Evolutionary conservation across 1,140 invertebrate species (phyloP).

Genomic region (Atta colombica): DNA sequence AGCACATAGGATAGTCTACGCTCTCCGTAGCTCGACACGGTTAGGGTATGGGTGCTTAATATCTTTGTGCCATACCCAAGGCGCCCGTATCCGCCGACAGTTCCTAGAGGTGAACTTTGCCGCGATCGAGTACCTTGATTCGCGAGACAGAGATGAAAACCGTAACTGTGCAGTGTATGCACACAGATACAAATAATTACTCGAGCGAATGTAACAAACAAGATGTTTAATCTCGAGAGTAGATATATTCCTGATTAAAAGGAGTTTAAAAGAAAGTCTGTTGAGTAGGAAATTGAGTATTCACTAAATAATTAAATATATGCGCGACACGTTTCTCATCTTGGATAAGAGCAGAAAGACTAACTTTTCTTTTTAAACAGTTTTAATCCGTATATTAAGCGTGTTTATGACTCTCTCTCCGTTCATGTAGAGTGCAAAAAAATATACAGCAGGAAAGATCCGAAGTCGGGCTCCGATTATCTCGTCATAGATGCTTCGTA

Average conservation of each 20-base stretch:
- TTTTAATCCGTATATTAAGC: background rate
- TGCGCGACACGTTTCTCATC: background rate
- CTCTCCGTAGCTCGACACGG: slow-evolving; percentile 67
- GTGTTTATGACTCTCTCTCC: no score
- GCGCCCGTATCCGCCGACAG: slow-evolving; percentile 68
- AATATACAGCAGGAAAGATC: slow-evolving; percentile 32
- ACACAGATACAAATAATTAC: slow-evolving; percentile 29
- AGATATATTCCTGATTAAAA: background rate
- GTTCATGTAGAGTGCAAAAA: slow-evolving; percentile 15
- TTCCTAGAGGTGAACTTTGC: slow-evolving; percentile 67
- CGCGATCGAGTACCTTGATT: slow-evolving; percentile 31
- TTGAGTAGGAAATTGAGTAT: background rate
- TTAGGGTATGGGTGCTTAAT: slow-evolving; percentile 75
- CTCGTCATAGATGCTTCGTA: slow-evolving; percentile 83
- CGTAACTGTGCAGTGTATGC: background rate
- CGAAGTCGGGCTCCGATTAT: slow-evolving; percentile 77
- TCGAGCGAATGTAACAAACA: slow-evolving; percentile 22
- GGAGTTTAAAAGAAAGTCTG: no score
- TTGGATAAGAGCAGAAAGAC: background rate
- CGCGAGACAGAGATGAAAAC: slow-evolving; percentile 47
- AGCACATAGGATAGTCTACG: slow-evolving; percentile 61
- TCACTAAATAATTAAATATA: background rate
- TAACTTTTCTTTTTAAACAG: background rate
- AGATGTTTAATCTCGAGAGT: slow-evolving; percentile 1
- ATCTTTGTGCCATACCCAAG: slow-evolving; percentile 75